A percentile compares a stretch with the other conserved stretches of the same genome.
Evolutionary conservation across 2,797 vertebrate species (phyloP).

Genomic region (Sebastes minor): DNA sequence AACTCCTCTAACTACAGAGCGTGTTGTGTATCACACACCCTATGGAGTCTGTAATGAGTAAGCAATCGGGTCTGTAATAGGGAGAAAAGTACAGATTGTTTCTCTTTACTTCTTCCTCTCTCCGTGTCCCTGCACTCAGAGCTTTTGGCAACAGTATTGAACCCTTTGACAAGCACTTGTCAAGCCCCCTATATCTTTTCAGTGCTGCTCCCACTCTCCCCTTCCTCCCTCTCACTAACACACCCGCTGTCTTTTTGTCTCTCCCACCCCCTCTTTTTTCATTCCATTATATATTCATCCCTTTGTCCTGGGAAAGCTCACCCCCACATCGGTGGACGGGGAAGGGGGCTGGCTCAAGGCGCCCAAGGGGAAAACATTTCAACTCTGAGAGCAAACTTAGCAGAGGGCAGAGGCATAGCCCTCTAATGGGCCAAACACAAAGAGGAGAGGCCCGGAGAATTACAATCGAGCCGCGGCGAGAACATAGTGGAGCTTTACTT

Average conservation of each 20-base stretch:
- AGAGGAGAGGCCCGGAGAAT: conserved; percentile 58
- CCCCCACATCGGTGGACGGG: conserved; percentile 67
- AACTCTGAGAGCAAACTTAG: conserved; percentile 72
- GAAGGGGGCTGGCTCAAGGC: conserved; percentile 67
- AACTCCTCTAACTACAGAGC: conserved; percentile 50
- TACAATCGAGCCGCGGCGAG: conserved; percentile 40
- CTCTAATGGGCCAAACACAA: conserved; percentile 48
- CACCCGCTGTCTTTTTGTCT: conserved; percentile 75
- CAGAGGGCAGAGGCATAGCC: conserved; percentile 43
- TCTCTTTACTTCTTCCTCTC: conserved; percentile 31
- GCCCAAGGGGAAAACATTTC: conserved; percentile 72
- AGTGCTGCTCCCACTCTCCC: conserved; percentile 55
- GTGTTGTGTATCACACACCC: conserved; percentile 52
- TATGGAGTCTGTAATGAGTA: conserved; percentile 57
- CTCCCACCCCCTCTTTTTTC: conserved; percentile 66
- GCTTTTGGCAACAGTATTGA: conserved; percentile 42
- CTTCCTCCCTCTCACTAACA: conserved; percentile 58
- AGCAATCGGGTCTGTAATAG: conserved; percentile 31
- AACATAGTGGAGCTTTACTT: conserved; percentile 37
- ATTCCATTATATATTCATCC: conserved; percentile 80
- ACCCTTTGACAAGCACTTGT: conserved; percentile 73
- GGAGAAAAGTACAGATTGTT: conserved; percentile 40
- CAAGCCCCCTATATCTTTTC: conserved; percentile 68
- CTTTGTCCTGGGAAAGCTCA: conserved; percentile 82
- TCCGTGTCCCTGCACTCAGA: conserved; percentile 28